Evolutionary conservation across 2,797 vertebrate species (phyloP).

Genomic region (Malurus leucopterus): DNA sequence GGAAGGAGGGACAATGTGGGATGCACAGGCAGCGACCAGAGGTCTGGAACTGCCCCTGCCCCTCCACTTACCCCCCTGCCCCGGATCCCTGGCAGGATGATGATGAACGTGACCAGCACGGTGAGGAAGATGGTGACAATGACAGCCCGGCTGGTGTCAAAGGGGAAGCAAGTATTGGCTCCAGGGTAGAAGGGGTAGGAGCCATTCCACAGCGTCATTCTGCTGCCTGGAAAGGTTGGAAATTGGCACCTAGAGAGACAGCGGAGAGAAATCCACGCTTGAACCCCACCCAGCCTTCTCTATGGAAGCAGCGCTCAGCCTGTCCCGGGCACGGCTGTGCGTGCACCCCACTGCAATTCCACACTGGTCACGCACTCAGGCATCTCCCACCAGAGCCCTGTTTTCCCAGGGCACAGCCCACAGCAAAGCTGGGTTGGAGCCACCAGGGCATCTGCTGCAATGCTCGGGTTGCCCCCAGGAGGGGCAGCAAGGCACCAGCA

Average conservation of each 20-base stretch:
- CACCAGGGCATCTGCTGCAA: accelerated
- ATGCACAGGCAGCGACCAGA: neutral
- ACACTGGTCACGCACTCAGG: accelerated
- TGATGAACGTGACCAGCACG: constrained; percentile 73
- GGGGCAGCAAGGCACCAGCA: accelerated
- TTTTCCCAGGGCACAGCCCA: neutral
- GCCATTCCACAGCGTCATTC: constrained; percentile 84
- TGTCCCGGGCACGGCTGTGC: accelerated
- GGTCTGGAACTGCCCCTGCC: neutral
- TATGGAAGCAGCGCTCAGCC: accelerated
- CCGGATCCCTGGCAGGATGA: constrained; percentile 91
- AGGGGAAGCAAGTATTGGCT: constrained; percentile 79
- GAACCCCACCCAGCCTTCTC: neutral
- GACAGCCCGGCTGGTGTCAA: constrained; percentile 72
- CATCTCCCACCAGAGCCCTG: accelerated
- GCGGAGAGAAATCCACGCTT: accelerated
- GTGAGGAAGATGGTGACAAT: constrained; percentile 83
- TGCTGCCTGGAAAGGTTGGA: neutral
- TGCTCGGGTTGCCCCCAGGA: neutral
- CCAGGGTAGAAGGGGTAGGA: constrained; percentile 87
- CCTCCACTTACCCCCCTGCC: constrained; percentile 84
- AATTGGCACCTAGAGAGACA: neutral
- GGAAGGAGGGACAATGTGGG: neutral
- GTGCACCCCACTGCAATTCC: accelerated
- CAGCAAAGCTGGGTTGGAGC: neutral